Conservation (phyloP, 64 coral and sea anemone species). For the Catalaphyllia jardinei region DNA sequence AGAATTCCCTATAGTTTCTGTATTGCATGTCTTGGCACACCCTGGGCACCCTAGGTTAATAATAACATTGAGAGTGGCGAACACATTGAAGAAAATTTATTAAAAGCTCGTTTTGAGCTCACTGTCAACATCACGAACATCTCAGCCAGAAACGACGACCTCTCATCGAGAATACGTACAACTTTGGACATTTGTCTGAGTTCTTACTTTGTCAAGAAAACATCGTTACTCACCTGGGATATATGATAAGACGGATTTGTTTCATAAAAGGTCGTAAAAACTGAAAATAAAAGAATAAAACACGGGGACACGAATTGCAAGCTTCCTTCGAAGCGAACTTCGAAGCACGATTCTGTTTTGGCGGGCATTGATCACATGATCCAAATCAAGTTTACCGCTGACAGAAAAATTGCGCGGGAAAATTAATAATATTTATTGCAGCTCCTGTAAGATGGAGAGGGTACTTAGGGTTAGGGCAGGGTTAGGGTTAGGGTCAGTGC, state of each 20-base stretch:
- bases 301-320: too few species aligned
- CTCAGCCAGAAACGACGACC: neutral
- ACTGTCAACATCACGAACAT: too few species aligned
- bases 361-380: slow-evolving; percentile 41
- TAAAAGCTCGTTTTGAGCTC: too few species aligned
- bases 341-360: slow-evolving; percentile 32
- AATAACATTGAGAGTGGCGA: too few species aligned
- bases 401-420: slow-evolving; percentile 4
- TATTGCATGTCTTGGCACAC: too few species aligned
- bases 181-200: neutral
- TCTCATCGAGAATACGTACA: too few species aligned
- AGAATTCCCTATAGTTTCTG: too few species aligned
- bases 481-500: too few species aligned
- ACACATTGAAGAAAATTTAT: too few species aligned
- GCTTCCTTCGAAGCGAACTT: neutral
- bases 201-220: neutral
- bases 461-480: too few species aligned
- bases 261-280: slow-evolving; percentile 19
- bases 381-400: slow-evolving; percentile 11
- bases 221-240: neutral
- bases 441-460: too few species aligned
- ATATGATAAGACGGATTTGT: neutral
- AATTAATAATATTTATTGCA: neutral
- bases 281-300: neutral
- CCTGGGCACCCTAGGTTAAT: too few species aligned